Evolutionary conservation across 2,797 vertebrate genomes (phyloP).

Genomic region (Rachycentron canadum): DNA sequence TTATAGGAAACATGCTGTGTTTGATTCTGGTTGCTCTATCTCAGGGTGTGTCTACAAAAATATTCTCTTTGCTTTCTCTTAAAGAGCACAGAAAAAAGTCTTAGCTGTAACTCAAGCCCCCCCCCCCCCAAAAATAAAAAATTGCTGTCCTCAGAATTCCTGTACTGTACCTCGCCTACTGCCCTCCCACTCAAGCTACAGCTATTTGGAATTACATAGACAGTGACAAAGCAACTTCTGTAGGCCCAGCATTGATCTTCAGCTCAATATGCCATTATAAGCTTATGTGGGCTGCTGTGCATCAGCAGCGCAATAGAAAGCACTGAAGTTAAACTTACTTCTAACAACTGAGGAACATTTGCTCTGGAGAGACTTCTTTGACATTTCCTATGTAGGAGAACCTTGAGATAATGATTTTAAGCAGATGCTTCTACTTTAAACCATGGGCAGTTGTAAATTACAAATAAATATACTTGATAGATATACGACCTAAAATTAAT

Average conservation of each 20-base stretch:
- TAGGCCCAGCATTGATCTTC: conserved; percentile 46
- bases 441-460: background rate
- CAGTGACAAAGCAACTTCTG: conserved; percentile 46
- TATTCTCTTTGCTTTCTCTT: background rate
- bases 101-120: conserved; percentile 6
- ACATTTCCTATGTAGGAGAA: conserved; percentile 7
- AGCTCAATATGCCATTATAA: conserved; percentile 46
- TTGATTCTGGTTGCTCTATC: conserved; percentile 38
- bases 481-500: background rate
- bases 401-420: background rate
- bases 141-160: background rate
- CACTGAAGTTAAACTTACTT: conserved; percentile 17
- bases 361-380: background rate
- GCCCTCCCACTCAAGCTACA: conserved; percentile 33
- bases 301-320: conserved; percentile 8
- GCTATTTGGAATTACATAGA: conserved; percentile 36
- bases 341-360: background rate
- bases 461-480: background rate
- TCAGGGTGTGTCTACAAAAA: conserved; percentile 31
- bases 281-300: conserved; percentile 37
- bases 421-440: background rate
- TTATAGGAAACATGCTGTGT: conserved; percentile 44
- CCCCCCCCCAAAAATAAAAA: background rate
- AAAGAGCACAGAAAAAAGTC: background rate
- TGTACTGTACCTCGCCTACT: conserved; percentile 18